Evolutionary conservation across 2,888 invertebrate genomes (phyloP).

Genomic region (Osedax frankpressi): DNA sequence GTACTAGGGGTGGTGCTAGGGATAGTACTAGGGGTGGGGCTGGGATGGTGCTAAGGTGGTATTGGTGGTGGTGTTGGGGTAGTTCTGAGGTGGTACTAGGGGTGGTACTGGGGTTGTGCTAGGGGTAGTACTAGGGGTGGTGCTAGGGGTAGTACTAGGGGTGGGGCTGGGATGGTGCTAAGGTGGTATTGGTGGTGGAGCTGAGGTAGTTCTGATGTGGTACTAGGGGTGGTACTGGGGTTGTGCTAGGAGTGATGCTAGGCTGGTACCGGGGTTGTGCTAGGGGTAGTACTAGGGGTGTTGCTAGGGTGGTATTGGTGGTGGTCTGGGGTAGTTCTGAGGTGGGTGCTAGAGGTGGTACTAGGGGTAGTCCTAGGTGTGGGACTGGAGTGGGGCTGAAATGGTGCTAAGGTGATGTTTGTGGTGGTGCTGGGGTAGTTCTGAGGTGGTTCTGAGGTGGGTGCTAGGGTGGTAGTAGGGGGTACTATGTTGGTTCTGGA

Average conservation of each 20-base stretch:
- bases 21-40: neutral
- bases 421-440: neutral
- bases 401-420: neutral
- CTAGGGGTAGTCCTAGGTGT: neutral
- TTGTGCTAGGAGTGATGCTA: no score
- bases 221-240: no score
- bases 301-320: neutral
- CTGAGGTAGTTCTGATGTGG: no score
- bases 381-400: neutral
- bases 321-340: neutral
- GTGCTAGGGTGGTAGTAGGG: neutral
- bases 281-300: no score
- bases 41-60: neutral
- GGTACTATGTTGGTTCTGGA: neutral
- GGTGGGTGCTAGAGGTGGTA: neutral
- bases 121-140: neutral
- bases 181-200: no score
- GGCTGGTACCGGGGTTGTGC: no score
- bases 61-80: neutral
- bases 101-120: neutral
- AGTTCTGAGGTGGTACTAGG: neutral
- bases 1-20: neutral
- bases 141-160: neutral
- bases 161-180: no score
- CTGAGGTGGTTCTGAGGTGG: neutral